Base-by-base conservation (phyloP, 2,888 invertebrate genomes). In the Latrodectus elegans region DNA sequence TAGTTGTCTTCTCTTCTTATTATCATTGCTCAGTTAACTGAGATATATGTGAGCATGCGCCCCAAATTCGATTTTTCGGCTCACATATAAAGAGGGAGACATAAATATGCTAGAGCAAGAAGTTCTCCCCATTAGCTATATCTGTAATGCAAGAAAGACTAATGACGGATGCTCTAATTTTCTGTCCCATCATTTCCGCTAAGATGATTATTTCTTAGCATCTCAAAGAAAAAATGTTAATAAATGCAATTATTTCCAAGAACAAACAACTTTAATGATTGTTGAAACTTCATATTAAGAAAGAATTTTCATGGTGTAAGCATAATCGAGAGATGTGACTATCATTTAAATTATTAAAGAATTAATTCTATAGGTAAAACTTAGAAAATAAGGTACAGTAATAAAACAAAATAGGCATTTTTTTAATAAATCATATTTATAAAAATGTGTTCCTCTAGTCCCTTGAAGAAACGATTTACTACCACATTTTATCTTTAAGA, bases 41-140 rank as follows among this genome's bases (percentile, higher is more conserved):
- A 60, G 12, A 60, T 60, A 60, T 60, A 60, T 60, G n/a, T 60
- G 60, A 60, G 60, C 60, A 60, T 60, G 60, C 60, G 60, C 60
- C 60, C 10, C 14, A 60, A 60, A 15, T 60, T 60, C 60, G 60
- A 60, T 60, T 60, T 60, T 60, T 60, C 60, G 60, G 38, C 10
- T 60, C 60, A 6, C 10, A 60, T n/a, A n/a, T 38, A n/a, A 60
- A 60, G 60, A 60, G 60, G 12, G 60, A 15, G 10, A 10, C 60
- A 60, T 60, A n/a, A 60, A 15, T 60, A 15, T 60, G 4, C n/a
- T 15, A 6, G 14, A 15, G n/a, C n/a, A 60, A 60, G 60, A 60
- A 60, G 10, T 60, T 60, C n/a, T 15, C n/a, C n/a, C 60, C n/a
- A 60, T 60, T 60, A 60, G 6, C 38, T 60, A n/a, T 12, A 60